Conservation (phyloP, 1,140 invertebrate genomes). For the Hyphantria cunea region DNA sequence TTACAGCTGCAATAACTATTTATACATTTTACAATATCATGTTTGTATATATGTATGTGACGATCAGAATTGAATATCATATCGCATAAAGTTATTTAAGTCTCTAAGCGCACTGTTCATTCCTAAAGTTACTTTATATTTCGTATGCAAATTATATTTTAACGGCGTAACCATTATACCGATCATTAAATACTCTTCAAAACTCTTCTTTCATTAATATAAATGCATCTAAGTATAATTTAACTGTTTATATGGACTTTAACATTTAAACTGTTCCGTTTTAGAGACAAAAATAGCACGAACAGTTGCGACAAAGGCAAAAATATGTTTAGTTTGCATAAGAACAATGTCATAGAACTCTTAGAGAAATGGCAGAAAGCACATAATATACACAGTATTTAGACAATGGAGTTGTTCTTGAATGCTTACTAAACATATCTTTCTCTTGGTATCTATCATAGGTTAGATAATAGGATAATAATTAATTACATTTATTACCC, state of each 20-base stretch:
- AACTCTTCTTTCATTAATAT: conserved; percentile 42
- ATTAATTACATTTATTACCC: conserved; percentile 67
- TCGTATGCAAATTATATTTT: conserved; percentile 59
- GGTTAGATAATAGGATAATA: conserved; percentile 55
- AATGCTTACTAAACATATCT: conserved; percentile 11
- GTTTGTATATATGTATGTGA: conserved; percentile 48
- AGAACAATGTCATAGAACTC: not conserved
- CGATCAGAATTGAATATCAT: conserved; percentile 63
- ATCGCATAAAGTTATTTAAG: conserved; percentile 58
- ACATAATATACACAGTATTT: conserved; percentile 1
- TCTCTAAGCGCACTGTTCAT: conserved; percentile 70
- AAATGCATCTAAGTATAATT: conserved; percentile 52
- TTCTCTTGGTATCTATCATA: conserved; percentile 44
- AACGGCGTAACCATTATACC: conserved; percentile 49
- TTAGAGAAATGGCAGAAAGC: not conserved
- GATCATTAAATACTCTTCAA: conserved; percentile 42
- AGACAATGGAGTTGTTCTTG: conserved; percentile 2
- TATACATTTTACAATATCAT: conserved; percentile 77
- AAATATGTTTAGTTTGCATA: conserved; percentile 8
- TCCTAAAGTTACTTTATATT: conserved; percentile 46
- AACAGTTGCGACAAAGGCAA: conserved; percentile 47
- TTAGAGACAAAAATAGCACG: conserved; percentile 59
- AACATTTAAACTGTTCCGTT: conserved; percentile 48
- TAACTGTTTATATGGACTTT: conserved; percentile 52
- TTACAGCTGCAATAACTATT: conserved; percentile 81